Conservation (phyloP, 2,888 invertebrate species). For the Adelphocoris suturalis region DNA sequence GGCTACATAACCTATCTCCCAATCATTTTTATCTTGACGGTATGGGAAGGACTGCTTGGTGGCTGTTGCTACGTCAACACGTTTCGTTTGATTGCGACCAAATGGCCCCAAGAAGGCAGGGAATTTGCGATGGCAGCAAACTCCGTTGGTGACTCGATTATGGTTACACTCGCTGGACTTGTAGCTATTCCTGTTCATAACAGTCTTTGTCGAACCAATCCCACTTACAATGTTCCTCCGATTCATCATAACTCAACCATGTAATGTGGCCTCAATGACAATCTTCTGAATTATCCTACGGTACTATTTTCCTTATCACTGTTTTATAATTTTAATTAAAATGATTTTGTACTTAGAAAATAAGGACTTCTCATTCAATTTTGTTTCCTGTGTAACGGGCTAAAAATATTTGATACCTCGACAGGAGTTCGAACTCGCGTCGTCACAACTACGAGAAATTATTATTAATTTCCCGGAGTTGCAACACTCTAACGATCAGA, state of each 20-base stretch:
- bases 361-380: too few species aligned
- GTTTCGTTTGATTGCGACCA: conserved; percentile 81
- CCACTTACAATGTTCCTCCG: conserved; percentile 41
- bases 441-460: too few species aligned
- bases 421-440: too few species aligned
- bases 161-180: conserved; percentile 60
- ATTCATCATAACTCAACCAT: too few species aligned
- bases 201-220: conserved; percentile 47
- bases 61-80: conserved; percentile 90
- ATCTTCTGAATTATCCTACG: too few species aligned
- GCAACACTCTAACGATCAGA: too few species aligned
- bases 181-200: conserved; percentile 61
- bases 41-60: conserved; percentile 89
- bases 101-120: conserved; percentile 77
- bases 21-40: conserved; percentile 83
- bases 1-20: conserved; percentile 84
- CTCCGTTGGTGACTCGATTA: conserved; percentile 65
- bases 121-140: conserved; percentile 68
- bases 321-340: not conserved
- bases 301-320: too few species aligned
- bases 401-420: too few species aligned
- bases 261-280: too few species aligned
- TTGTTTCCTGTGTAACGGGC: too few species aligned
- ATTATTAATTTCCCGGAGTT: too few species aligned
- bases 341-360: not conserved